Evolutionary conservation across 2,797 vertebrate species (phyloP), one percentile per base, ranked within the genome.

Genomic region (Eutrigla gurnardus): DNA sequence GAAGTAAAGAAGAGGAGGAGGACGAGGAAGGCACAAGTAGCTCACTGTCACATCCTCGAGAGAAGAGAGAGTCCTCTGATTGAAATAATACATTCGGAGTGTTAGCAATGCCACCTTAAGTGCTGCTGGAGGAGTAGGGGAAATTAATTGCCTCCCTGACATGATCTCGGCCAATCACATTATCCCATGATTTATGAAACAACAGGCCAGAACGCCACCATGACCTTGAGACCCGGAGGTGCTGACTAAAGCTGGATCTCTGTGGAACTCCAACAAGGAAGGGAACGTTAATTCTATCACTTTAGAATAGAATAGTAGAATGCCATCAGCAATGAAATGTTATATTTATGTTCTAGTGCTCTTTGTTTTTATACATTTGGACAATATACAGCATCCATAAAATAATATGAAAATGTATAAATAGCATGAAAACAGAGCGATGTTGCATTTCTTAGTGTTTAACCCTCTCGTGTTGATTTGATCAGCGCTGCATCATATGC

Each of bases 121-220:
- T 91, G 92, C 87, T 86, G 85, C 90, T 83, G 77, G 84, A 91
- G 88, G 82, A 91, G 88, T 78, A 42, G 63, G 64, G 79, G 58
- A 70, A 92, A 94, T 93, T 86, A 94, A 94, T 92, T 83, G 81
- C 86, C 88, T 90, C 85, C 78, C 83, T 86, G 86, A 88, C 90
- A 92, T 80, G 46, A 93, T 92, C 89, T 88, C 78, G 80, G 81
- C 90, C 93, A 92, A 92, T 92, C 91, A 90, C 92, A 93, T 94
- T 93, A 93, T 78, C 82, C 58, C 65, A 72, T 92, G 93, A 94
- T 94, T 94, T 93, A 94, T 94, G 89, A 88, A 93, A 89, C 88
- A 90, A 90, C 86, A 88, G 78, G 46, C 39, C 64, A 11, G 68
- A 80, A 61, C 59, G 77, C 80, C 82, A 49, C 36, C 53, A 40